Conservation (phyloP, 2,113 vertebrate genomes). For the Muntiacus reevesi region DNA sequence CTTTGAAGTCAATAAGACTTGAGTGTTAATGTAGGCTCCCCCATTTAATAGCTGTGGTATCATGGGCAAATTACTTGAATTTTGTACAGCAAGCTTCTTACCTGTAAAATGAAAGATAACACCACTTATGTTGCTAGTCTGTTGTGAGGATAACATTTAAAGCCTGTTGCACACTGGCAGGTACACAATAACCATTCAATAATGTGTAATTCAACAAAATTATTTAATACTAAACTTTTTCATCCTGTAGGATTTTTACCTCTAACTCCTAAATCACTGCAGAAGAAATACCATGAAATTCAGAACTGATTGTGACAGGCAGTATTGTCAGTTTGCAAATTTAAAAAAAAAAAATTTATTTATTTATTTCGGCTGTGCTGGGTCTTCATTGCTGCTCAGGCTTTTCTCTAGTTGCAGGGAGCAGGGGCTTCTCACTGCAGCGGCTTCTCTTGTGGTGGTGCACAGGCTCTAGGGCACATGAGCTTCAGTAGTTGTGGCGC, state of each 20-base stretch:
- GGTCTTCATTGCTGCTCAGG: not conserved
- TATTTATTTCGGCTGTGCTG: not conserved
- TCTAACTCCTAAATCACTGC: not conserved
- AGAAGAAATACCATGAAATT: not conserved
- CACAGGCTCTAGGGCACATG: not conserved
- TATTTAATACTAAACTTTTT: conserved; percentile 28
- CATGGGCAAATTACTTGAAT: not conserved
- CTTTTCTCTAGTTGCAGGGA: not conserved
- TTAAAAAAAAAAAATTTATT: not conserved
- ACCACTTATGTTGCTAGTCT: not conserved
- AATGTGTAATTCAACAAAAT: not conserved
- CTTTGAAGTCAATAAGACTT: not conserved
- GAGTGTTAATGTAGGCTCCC: not conserved
- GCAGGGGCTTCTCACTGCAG: not conserved
- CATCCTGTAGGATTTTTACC: not conserved
- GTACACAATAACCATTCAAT: not conserved
- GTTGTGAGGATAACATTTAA: not conserved
- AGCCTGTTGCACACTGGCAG: not conserved
- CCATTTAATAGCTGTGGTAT: not conserved
- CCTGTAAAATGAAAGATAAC: not conserved
- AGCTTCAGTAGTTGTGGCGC: not conserved
- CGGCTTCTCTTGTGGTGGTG: not conserved
- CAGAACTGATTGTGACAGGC: not conserved
- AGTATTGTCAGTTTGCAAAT: conserved; percentile 7
- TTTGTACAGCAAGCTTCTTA: conserved; percentile 11